Base-by-base conservation (phyloP, 2,797 vertebrate species). In the Anableps anableps region DNA sequence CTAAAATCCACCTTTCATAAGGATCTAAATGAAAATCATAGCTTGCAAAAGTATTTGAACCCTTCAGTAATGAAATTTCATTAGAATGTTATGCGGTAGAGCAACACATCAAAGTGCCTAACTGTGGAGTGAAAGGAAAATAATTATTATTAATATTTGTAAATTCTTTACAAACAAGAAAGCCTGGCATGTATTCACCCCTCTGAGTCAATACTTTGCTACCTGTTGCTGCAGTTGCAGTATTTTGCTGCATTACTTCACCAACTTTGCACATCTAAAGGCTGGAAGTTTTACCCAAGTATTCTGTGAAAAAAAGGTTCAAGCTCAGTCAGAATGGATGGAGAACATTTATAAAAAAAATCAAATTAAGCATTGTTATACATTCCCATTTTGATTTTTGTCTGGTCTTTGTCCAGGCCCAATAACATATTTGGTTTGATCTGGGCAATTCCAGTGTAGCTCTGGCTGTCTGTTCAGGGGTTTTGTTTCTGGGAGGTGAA, bases 21-120 rank as follows among this genome's bases (percentile, higher is more conserved):
- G 76, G 41, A 76, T 85, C 77, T 2, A n/a, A 47, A 77, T 76
- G 80, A 85, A 85, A n/a, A n/a, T n/a, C n/a, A 50, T 47, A 47
- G 45, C 13, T 47, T 47, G 45, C 45, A 47, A 10, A 10, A 47
- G 8, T 47, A 47, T 47, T 47, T 47, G 45, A 5, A 47, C 45
- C 45, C 45, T 47, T 41, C n/a, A n/a, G n/a, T n/a, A n/a, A n/a
- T n/a, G n/a, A n/a, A n/a, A n/a, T n/a, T n/a, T n/a, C n/a, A n/a
- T 55, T 23, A n/a, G 10, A 55, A n/a, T 11, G 53, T n/a, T n/a
- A 55, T 55, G 26, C n/a, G 51, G 51, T 11, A 38, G 19, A 66
- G 8, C 21, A 66, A 38, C 34, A 38, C 34, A 17, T 62, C 31
- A 66, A 66, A 66, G 10, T 38, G 8, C 21, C 4, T 2, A 38